Evolutionary conservation across 2,797 vertebrate species (phyloP).

Genomic region (Rhabdomys pumilio): DNA sequence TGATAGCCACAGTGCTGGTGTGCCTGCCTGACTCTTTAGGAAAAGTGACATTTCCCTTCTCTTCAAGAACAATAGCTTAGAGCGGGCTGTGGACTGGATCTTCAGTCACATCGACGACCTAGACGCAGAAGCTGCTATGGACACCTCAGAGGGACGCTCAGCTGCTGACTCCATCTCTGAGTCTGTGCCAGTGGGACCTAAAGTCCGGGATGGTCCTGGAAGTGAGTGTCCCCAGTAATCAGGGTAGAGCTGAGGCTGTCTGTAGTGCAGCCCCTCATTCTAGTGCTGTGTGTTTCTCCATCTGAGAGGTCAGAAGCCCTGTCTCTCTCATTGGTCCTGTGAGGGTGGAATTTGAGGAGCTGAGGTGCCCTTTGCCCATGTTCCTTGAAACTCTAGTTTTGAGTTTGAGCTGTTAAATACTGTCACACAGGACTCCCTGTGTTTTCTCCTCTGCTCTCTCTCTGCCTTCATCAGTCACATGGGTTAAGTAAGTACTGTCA

Average conservation of each 20-base stretch:
- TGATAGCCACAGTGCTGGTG: background rate
- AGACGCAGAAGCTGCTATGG: constrained; percentile 96
- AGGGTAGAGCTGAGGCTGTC: background rate
- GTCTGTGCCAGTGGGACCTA: constrained; percentile 94
- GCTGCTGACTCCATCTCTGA: constrained; percentile 96
- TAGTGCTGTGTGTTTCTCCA: background rate
- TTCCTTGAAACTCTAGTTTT: background rate
- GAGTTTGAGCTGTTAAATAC: background rate
- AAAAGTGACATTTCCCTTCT: constrained; percentile 45
- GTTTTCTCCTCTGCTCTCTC: constrained; percentile 9
- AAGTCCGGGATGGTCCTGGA: constrained; percentile 96
- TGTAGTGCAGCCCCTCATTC: background rate
- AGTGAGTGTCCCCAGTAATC: constrained; percentile 91
- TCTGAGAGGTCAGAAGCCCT: background rate
- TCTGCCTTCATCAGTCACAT: constrained; percentile 99
- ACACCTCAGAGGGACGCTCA: constrained; percentile 97
- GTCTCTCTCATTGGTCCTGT: background rate
- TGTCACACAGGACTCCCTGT: background rate
- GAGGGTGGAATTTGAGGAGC: constrained; percentile 8
- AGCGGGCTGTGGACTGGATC: constrained; percentile 99
- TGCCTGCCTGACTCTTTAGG: background rate
- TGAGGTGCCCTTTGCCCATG: background rate
- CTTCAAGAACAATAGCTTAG: constrained; percentile 95
- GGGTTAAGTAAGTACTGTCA: constrained; percentile 86
- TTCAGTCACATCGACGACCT: constrained; percentile 99